Evolutionary conservation across 2,888 invertebrate genomes (phyloP), one percentile per base, ranked within the genome.

Genomic region (Mythimna loreyi): DNA sequence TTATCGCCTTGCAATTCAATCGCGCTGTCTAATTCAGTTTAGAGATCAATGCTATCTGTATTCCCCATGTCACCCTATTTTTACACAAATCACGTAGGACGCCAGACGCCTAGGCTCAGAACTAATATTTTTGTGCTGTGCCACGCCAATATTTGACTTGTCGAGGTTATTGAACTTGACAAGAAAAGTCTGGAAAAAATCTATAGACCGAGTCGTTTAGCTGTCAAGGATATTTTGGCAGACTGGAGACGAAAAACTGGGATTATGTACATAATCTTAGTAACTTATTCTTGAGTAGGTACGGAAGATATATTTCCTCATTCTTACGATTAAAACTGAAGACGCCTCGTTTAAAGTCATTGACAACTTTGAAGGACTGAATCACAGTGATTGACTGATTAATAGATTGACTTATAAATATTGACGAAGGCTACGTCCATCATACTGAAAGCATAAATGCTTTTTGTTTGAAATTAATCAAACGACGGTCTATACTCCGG

Each of bases 401-500:
- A 65, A 73, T 69, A 73, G 33, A 69, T 62, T 65, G 45, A 59
- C 68, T 65, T 65, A 65, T 73, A 78, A 64, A 81, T 65, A 71
- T 73, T 72, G 61, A 53, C 60, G 67, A 68, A 78, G 67, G 76
- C 53, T 65, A 75, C 66, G 76, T 76, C 66, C 58, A 72, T 75
- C 70, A 70, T 28, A 57, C 28, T 61, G 60, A 59, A 60, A 21
- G 66, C 63, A 64, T 74, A 66, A 74, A 77, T 78, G 70, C 74
- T 74, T 78, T 77, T 70, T 70, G 70, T 78, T 74, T 78, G 55
- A 66, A 77, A 63, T 78, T 57, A 74, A 78, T 70, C 62, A 63
- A 53, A 63, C 40, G 33, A 63, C 61, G 65, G 6, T 78, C 9
- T 58, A 53, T 67, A 52, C 47, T 56, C 30, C 30, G 36, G 30